Evolutionary conservation across 2,888 invertebrate species (phyloP), one percentile per base, ranked within the genome.

Genomic region (Tenthredo distinguenda): DNA sequence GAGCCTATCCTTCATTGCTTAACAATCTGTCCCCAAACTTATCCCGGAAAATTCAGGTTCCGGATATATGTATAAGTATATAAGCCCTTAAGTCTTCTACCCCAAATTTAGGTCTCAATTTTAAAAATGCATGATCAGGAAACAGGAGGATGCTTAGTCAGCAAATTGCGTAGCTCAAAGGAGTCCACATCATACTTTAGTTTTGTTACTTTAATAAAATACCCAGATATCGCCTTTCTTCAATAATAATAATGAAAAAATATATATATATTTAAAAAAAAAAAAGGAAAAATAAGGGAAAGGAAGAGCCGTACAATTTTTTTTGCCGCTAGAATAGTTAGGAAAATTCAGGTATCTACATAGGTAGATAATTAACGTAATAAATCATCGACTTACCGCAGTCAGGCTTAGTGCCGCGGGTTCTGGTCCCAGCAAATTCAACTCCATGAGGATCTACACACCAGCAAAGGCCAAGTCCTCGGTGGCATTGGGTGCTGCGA

Each of bases 361-460:
- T 5, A 21, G 18, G n/a, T 26, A 62, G 0, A n/a, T 62, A 26
- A 18, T 43, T 9, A 21, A 43, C 2, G 18, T 74, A 21, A 55
- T 21, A 21, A 74, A 74, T 55, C 6, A 18, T 31, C 47, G 31
- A 94, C 95, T 95, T 94, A 97, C 97, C 96, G 93, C 97, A 97
- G 93, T 96, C 96, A 86, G 97, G 97, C 94, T 96, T 97, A 68
- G 90, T 87, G 93, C 97, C 96, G 93, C 96, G 95, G 88, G 97
- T 96, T 92, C 98, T 96, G 88, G 98, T 97, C 92, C 97, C 97
- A 89, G 98, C 96, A 91, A 96, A 96, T 94, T 98, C 98, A 74
- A 97, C 97, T 85, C 98, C 98, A 94, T 98, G 98, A 93, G 97
- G 96, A 94, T 98, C 98, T 89, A 98, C 98, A 94, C 98, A 98